Base-by-base conservation (phyloP, 2,113 vertebrate species). In the Andinoacara biseriatus region DNA sequence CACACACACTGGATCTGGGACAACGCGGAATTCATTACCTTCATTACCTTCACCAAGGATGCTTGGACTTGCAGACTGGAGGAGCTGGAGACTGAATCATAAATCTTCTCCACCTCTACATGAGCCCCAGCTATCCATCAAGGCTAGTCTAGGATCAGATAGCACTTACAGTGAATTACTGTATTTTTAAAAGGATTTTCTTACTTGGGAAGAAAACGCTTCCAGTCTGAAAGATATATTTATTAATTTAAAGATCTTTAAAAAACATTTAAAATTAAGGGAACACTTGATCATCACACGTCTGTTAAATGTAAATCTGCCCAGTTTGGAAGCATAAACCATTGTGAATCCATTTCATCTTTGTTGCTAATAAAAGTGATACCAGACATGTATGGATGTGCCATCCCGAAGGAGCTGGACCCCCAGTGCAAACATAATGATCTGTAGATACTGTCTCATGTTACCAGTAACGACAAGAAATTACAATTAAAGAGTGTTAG, bases 51-150 rank as follows among this genome's bases (percentile, higher is more conserved):
- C 35, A 67, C 63, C 63, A 46, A 67, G 8, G 22, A 67, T 67
- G 63, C 40, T 46, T 26, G 14, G 8, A 38, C 62, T 43, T 24
- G 35, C 35, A 38, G 33, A 35, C 7, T 35, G 33, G 7, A 65
- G 38, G 63, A 67, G 63, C 38, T 67, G 63, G 63, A 67, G 38
- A 67, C 17, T 67, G 63, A 46, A 46, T 40, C 38, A 67, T 67
- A 46, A 67, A 46, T 67, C 38, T 26, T 67, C 15, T 46, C n/a
- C 24, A 43, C 40, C 15, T 26, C 38, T 2, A 38, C 7, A 38
- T 0, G 22, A 67, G 22, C 14, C 38, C 22, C 22, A 0, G 62
- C 62, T 67, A 38, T 38, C 22, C 61, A 65, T 3, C 0, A 43
- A 43, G n/a, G 13, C 62, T 67, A 46, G 63, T 10, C 40, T 67